Evolutionary conservation across 2,113 vertebrate species (phyloP).

Genomic region (Entomyzon cyanotis): DNA sequence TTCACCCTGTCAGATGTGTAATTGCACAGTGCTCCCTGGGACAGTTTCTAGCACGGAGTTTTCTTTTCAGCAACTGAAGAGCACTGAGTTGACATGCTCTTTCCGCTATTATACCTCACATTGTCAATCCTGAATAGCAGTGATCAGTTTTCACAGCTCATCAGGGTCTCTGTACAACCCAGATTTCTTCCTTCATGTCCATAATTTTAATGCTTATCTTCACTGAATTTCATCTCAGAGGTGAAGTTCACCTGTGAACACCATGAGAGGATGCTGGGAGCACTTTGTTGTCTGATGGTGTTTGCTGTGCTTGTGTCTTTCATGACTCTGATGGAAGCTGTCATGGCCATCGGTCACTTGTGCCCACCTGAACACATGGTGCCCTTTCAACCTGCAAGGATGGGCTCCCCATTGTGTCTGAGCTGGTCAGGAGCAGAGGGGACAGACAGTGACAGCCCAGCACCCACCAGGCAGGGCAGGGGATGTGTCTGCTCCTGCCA

Average conservation of each 20-base stretch:
- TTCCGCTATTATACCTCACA: not conserved
- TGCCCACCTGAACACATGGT: accelerated
- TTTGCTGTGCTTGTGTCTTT: not conserved
- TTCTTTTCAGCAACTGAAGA: not conserved
- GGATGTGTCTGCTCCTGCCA: not conserved
- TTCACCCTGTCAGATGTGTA: not conserved
- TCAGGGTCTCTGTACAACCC: not conserved
- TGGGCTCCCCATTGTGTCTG: accelerated
- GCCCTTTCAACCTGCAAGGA: not conserved
- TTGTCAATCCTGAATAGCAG: not conserved
- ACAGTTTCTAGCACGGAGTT: not conserved
- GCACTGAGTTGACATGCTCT: not conserved
- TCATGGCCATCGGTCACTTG: not conserved
- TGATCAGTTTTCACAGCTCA: not conserved
- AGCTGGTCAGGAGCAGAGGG: not conserved
- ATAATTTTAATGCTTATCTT: not conserved
- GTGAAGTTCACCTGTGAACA: too few species aligned
- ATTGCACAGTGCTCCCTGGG: not conserved
- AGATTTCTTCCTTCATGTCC: not conserved
- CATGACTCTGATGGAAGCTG: not conserved
- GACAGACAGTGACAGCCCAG: not conserved
- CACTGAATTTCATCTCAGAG: not conserved
- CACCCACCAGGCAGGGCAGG: not conserved
- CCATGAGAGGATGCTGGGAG: not conserved
- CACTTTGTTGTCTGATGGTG: accelerated